These are phyloP conservation scores for Rhodeus uyekii DNA, from an alignment of 2,797 vertebrate species.

Conservation along the genomic window DNA sequence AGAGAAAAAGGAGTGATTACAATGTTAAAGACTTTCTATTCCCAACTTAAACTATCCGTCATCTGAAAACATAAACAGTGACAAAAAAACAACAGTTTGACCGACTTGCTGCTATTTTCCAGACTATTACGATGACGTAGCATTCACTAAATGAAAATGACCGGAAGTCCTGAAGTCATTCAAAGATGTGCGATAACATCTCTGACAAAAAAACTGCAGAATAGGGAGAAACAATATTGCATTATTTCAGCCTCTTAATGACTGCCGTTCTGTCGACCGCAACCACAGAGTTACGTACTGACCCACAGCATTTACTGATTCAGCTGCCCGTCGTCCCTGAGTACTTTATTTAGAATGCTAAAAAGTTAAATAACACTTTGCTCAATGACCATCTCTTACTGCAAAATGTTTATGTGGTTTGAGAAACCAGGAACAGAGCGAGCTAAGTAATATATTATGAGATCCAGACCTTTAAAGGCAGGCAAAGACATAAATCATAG, in stretches of 20 bases:
- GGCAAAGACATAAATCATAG: slow-evolving; percentile 42
- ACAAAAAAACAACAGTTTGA: slow-evolving; percentile 43
- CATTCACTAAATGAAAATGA: slow-evolving; percentile 62
- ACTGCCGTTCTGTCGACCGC: slow-evolving; percentile 53
- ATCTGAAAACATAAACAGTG: slow-evolving; percentile 34
- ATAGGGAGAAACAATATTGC: slow-evolving; percentile 59
- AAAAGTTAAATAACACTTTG: slow-evolving; percentile 53
- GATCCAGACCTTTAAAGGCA: slow-evolving; percentile 50
- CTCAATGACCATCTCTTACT: slow-evolving; percentile 45
- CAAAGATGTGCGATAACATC: slow-evolving; percentile 62
- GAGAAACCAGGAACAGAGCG: slow-evolving; percentile 43
- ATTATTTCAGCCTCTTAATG: slow-evolving; percentile 63
- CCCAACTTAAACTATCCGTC: not conserved
- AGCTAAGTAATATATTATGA: slow-evolving; percentile 42
- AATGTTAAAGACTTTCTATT: slow-evolving; percentile 27
- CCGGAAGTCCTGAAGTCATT: slow-evolving; percentile 62
- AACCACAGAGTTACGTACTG: slow-evolving; percentile 54
- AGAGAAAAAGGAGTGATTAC: slow-evolving; percentile 11
- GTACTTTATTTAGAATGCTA: slow-evolving; percentile 56
- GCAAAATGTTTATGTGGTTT: slow-evolving; percentile 57
- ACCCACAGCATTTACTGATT: slow-evolving; percentile 53
- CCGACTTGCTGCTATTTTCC: slow-evolving; percentile 58
- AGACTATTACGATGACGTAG: slow-evolving; percentile 57
- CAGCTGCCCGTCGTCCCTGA: slow-evolving; percentile 43
- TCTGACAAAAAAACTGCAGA: slow-evolving; percentile 55